A percentile compares a stretch with the other conserved stretches of the same genome.
phyloP scores from a whole-genome alignment of 2,797 vertebrate species.

The Aplochiton taeniatus region DNA sequence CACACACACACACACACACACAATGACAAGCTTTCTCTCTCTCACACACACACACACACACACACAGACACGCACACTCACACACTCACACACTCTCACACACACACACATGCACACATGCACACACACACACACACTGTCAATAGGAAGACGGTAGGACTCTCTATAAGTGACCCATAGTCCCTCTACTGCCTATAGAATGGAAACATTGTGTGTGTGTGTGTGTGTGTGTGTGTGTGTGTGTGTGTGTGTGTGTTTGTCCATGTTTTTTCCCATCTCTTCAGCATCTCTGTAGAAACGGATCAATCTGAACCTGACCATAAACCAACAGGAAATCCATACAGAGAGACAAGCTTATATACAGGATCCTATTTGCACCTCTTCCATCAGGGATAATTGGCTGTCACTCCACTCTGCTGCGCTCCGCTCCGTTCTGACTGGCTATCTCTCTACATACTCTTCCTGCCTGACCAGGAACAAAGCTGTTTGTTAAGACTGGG shows the following conservation, averaged over 20 bases:
- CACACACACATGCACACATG: not conserved
- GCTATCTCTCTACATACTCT: slow-evolving; percentile 38
- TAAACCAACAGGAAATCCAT: slow-evolving; percentile 62
- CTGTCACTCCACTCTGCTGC: slow-evolving; percentile 28
- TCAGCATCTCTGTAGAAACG: slow-evolving; percentile 46
- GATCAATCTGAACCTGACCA: slow-evolving; percentile 51
- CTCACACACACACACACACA: no score
- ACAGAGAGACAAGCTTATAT: slow-evolving; percentile 28
- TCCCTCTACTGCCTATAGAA: no score
- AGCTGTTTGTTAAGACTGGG: slow-evolving; percentile 26
- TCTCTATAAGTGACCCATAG: not conserved
- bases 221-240: not conserved
- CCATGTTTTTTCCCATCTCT: slow-evolving; percentile 45
- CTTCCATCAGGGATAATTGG: slow-evolving; percentile 50
- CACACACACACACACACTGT: not conserved
- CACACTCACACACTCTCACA: no score
- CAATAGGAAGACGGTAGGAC: no score
- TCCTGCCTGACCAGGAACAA: no score
- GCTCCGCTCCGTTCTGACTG: slow-evolving; percentile 45
- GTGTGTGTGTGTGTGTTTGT: slow-evolving; percentile 28
- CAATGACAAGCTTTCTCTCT: no score
- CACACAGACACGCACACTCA: no score
- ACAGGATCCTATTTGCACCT: slow-evolving; percentile 14
- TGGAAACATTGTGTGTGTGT: no score
- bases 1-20: not conserved